A percentile compares a stretch with the other conserved stretches of the same genome.
Evolutionary conservation across 92 coral and sea anemone species (phyloP).

Genomic region (Anthopleura xanthogrammica): DNA sequence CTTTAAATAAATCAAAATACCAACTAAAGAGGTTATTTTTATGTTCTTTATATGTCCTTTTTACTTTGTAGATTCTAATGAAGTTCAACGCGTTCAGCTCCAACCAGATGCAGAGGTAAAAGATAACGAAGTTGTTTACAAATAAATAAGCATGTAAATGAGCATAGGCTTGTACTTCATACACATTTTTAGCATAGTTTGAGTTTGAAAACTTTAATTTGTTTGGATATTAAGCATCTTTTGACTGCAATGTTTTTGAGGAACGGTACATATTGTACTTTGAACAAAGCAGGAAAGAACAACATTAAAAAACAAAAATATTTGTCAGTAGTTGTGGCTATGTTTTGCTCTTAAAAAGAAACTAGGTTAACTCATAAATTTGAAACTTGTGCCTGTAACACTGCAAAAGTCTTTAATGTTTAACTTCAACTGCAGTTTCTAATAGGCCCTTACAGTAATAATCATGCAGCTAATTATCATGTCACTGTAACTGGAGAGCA

Average conservation of each 20-base stretch:
- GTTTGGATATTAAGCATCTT: neutral
- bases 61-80: conserved; percentile 30
- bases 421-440: neutral
- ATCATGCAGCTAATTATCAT: too few species aligned
- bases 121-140: neutral
- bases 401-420: too few species aligned
- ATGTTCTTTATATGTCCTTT: neutral
- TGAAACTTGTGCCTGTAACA: too few species aligned
- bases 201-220: neutral
- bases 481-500: too few species aligned
- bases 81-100: conserved; percentile 36
- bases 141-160: neutral
- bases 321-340: too few species aligned
- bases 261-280: neutral
- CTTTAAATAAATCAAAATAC: neutral
- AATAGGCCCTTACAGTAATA: too few species aligned
- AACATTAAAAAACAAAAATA: too few species aligned
- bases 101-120: conserved; percentile 62
- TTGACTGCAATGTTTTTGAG: neutral
- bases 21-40: neutral
- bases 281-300: neutral
- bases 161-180: neutral
- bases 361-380: too few species aligned
- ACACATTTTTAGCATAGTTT: neutral
- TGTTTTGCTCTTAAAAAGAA: too few species aligned